phyloP scores from a whole-genome alignment of 2,797 vertebrate species.

The Bradypodion ventrale region DNA sequence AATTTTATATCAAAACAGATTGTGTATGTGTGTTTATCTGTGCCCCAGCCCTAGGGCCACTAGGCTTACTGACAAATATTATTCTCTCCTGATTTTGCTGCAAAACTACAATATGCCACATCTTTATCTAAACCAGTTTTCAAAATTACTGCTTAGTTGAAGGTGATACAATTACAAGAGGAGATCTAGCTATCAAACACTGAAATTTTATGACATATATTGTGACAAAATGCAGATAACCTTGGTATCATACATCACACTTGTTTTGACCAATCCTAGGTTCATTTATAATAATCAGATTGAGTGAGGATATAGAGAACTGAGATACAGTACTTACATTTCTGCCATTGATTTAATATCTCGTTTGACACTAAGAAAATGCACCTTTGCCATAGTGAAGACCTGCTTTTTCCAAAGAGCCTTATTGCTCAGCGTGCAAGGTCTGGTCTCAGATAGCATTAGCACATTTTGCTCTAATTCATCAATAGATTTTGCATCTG shows the following conservation, averaged over 20 bases:
- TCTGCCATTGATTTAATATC: slow-evolving; percentile 89
- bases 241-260: neutral
- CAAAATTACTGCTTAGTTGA: too few relatives aligned
- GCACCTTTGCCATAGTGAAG: slow-evolving; percentile 85
- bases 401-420: slow-evolving; percentile 94
- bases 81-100: neutral
- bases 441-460: slow-evolving; percentile 80
- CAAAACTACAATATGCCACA: neutral
- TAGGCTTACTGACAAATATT: too few relatives aligned
- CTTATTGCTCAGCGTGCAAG: slow-evolving; percentile 69
- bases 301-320: accelerated
- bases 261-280: neutral
- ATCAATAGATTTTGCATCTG: slow-evolving; percentile 78
- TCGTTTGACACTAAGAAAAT: slow-evolving; percentile 86
- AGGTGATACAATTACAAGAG: too few relatives aligned
- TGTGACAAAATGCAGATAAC: neutral
- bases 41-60: too few relatives aligned
- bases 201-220: neutral
- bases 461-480: slow-evolving; percentile 89
- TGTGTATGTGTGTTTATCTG: too few relatives aligned
- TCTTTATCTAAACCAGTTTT: neutral
- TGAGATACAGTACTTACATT: slow-evolving; percentile 84
- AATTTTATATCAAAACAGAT: too few relatives aligned
- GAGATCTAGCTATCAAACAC: too few relatives aligned
- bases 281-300: neutral